Conservation (phyloP, 2,113 vertebrate genomes). For the Plestiodon gilberti region DNA sequence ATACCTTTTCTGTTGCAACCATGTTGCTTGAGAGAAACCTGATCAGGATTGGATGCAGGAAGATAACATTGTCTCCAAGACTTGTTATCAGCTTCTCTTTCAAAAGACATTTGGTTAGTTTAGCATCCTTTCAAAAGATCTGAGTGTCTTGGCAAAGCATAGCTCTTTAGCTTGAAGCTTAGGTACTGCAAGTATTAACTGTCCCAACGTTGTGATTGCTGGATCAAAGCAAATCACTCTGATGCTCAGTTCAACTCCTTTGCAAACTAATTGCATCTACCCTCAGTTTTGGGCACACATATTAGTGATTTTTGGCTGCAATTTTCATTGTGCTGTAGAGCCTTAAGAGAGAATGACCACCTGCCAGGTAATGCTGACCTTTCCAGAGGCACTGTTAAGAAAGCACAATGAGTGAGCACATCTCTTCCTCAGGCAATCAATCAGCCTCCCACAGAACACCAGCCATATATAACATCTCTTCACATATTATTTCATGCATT, state of each 20-base stretch:
- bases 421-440: background rate
- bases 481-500: background rate
- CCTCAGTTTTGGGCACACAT: background rate
- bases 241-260: background rate
- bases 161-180: background rate
- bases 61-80: no score
- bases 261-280: background rate
- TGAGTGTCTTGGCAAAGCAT: background rate
- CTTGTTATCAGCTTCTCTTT: background rate
- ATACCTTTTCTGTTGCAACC: background rate
- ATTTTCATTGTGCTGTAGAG: background rate
- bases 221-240: background rate
- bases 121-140: background rate
- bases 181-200: background rate
- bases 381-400: background rate
- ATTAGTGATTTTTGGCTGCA: rapidly evolving
- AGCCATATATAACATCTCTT: background rate
- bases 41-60: no score
- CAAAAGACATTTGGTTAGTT: background rate
- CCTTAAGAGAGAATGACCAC: background rate
- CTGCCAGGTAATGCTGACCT: background rate
- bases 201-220: background rate
- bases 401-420: background rate
- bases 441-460: background rate
- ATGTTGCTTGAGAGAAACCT: background rate